These are phyloP conservation scores for Uria aalge DNA, from an alignment of 2,113 vertebrate species.

Conservation along the genomic window DNA sequence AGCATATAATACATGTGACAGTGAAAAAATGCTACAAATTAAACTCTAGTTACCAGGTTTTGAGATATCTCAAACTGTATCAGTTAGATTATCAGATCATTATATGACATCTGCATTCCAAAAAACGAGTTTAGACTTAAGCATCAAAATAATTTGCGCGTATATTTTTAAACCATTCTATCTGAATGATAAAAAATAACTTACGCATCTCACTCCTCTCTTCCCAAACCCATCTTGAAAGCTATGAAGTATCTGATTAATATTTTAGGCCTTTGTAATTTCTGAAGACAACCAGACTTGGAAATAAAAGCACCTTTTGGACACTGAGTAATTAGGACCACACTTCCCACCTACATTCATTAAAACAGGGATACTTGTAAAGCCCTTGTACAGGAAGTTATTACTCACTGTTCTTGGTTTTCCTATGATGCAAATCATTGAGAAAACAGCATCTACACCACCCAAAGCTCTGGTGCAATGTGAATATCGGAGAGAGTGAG, in stretches of 20 bases:
- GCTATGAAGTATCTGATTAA: not conserved
- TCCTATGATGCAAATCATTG: not conserved
- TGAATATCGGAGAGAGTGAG: not conserved
- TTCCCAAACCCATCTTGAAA: not conserved
- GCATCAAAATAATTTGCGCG: not conserved
- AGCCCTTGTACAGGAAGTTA: not conserved
- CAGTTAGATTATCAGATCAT: not conserved
- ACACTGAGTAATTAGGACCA: conserved; percentile 5
- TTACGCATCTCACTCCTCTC: not conserved
- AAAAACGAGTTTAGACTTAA: not conserved
- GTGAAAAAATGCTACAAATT: not conserved
- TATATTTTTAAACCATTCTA: not conserved
- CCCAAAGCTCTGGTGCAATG: not conserved
- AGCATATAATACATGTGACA: not conserved
- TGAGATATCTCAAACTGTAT: not conserved
- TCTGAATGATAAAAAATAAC: not conserved
- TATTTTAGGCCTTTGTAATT: conserved; percentile 9
- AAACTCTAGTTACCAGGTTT: not conserved
- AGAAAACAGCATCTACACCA: not conserved
- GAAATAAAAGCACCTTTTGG: conserved; percentile 12
- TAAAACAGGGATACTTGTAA: not conserved
- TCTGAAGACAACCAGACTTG: not conserved
- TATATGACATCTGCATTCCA: not conserved
- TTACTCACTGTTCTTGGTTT: conserved; percentile 7
- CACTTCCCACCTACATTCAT: conserved; percentile 4